Percentiles rank a stretch among this genome's conserved stretches.
phyloP scores from a whole-genome alignment of 2,113 vertebrate species.

The Panthera leo region DNA sequence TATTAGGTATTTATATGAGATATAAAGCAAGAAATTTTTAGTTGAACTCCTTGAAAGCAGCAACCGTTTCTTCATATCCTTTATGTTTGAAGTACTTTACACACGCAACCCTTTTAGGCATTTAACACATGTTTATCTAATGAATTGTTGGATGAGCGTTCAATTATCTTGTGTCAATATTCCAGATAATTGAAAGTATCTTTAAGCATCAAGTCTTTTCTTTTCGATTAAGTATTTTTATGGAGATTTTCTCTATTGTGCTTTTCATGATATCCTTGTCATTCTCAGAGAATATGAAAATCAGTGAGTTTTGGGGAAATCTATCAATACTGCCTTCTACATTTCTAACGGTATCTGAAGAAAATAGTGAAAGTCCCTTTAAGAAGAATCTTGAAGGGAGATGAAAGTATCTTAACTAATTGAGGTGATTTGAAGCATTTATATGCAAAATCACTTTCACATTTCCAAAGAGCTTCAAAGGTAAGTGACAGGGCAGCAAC shows the following conservation, averaged over 20 bases:
- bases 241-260: not conserved
- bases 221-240: slow-evolving; percentile 49
- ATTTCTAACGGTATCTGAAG: slow-evolving; percentile 6
- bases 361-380: slow-evolving; percentile 31
- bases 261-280: slow-evolving; percentile 48
- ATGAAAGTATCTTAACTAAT: slow-evolving; percentile 52
- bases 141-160: slow-evolving; percentile 41
- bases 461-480: slow-evolving; percentile 52
- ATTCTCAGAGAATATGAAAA: slow-evolving; percentile 42
- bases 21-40: slow-evolving; percentile 16
- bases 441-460: slow-evolving; percentile 54
- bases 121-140: slow-evolving; percentile 23
- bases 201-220: slow-evolving; percentile 21
- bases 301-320: slow-evolving; percentile 5
- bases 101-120: not conserved
- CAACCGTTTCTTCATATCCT: not conserved
- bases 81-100: not conserved
- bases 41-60: not conserved
- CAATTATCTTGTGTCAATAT: slow-evolving; percentile 13
- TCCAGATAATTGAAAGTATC: slow-evolving; percentile 42
- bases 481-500: slow-evolving; percentile 29
- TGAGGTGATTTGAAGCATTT: slow-evolving; percentile 56
- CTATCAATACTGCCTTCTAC: not conserved
- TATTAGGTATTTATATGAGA: slow-evolving; percentile 10
- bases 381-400: slow-evolving; percentile 38